Evolutionary conservation across 2,113 vertebrate species (phyloP).

Genomic region (Orthonyx spaldingii): DNA sequence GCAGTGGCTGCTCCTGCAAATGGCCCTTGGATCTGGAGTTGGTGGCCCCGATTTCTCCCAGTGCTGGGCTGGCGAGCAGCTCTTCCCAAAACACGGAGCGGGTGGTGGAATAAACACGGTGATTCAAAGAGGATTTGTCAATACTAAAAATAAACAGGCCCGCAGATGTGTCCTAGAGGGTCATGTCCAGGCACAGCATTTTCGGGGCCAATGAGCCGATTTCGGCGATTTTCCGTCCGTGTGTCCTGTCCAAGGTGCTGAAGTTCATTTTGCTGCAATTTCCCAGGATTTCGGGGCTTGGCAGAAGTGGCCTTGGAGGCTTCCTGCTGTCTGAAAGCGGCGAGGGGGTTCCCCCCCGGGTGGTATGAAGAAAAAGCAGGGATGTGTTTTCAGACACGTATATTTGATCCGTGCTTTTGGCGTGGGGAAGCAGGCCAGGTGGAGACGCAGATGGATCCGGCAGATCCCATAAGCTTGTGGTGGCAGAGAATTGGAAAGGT

Average conservation of each 20-base stretch:
- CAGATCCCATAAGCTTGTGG: slow-evolving; percentile 64
- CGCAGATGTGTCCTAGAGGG: slow-evolving; percentile 55
- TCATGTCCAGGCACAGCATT: neutral
- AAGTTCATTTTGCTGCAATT: slow-evolving; percentile 32
- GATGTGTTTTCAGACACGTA: slow-evolving; percentile 59
- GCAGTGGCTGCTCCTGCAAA: neutral
- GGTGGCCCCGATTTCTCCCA: neutral
- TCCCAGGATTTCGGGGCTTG: slow-evolving; percentile 8
- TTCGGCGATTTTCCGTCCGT: neutral
- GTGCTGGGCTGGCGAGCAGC: neutral
- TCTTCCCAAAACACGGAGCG: slow-evolving; percentile 28
- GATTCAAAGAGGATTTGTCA: slow-evolving; percentile 69
- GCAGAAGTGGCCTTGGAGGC: neutral
- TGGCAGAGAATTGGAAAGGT: slow-evolving; percentile 56
- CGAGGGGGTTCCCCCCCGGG: neutral
- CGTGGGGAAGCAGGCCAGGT: slow-evolving; percentile 53
- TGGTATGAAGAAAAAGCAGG: neutral
- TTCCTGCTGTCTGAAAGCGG: neutral
- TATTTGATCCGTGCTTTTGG: slow-evolving; percentile 60
- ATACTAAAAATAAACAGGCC: slow-evolving; percentile 69
- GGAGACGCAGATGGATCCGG: slow-evolving; percentile 50
- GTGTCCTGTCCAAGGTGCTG: slow-evolving; percentile 68
- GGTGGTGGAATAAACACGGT: slow-evolving; percentile 5
- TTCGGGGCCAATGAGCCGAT: neutral
- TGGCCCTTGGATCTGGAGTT: rapidly evolving